Base-by-base conservation (phyloP, 2,797 vertebrate species). In the Sciurus vulgaris region DNA sequence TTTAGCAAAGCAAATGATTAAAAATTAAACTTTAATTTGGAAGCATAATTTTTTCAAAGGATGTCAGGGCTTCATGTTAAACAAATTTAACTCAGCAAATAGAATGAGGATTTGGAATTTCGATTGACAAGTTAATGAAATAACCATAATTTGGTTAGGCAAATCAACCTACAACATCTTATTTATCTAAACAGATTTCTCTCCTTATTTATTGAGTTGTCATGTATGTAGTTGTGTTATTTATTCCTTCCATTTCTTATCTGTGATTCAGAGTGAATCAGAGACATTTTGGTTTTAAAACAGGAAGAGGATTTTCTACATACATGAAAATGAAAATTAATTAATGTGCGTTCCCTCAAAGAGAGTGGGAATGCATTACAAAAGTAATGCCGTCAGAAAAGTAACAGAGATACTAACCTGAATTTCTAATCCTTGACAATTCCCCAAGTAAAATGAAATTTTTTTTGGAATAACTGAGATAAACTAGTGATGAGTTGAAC, bases 1-100 rank as follows among this genome's bases (percentile, higher is more conserved):
- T 95, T 97, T 96, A 89, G 94, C 79, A 92, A 95, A 97, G 72
- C 92, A 97, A 98, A 93, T 76, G 86, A 95, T 96, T 97, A 95
- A 95, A 96, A 97, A 97, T 96, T 95, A 97, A 97, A 96, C 87
- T 97, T 93, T 97, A 89, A 95, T 95, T 98, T 97, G 90, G 86
- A 89, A 94, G 94, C 51, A 1, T 92, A 97, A 97, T 97, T 96
- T 96, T 97, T 97, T 95, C 94, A 96, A 97, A 97, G 74, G 18
- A 61, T 93, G 93, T 93, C 38, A 86, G 89, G 73, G 79, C 77
- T 96, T 96, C 41, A 13, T 67, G 56, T 93, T 94, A 96, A 97
- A 85, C 93, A 77, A 70, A 97, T 96, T 97, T 72, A 95, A 87
- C 87, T 90, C 94, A 76, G 95, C 94, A 97, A 95, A 96, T 51